A percentile compares a stretch with the other conserved stretches of the same genome.
These are phyloP conservation scores for Eupithecia insigniata DNA, from an alignment of 2,888 invertebrate genomes.

Conservation along the genomic window DNA sequence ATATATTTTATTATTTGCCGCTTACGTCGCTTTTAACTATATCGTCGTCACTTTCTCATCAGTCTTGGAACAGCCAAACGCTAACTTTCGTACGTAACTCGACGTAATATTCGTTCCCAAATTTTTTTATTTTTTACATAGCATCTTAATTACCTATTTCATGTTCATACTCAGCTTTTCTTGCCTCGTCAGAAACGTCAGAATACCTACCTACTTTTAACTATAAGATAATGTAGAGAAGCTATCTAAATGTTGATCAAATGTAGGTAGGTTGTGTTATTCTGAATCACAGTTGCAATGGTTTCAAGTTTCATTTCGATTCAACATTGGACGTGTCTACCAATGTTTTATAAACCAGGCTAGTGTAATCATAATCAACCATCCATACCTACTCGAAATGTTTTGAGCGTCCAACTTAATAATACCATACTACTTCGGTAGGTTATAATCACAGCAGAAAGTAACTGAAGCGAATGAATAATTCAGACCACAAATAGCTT, in stretches of 20 bases:
- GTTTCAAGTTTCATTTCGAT: too few species aligned
- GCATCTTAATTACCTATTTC: background rate
- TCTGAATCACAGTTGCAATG: conserved; percentile 8
- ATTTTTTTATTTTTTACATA: too few species aligned
- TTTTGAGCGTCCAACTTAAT: conserved; percentile 43
- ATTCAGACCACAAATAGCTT: conserved; percentile 48
- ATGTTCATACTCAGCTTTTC: background rate
- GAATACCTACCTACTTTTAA: background rate
- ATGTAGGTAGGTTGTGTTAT: conserved; percentile 23
- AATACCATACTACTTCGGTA: conserved; percentile 5
- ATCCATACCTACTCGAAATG: conserved; percentile 27
- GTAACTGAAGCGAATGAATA: conserved; percentile 40
- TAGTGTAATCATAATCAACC: too few species aligned
- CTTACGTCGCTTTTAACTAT: too few species aligned
- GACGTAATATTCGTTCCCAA: too few species aligned
- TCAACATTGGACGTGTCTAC: background rate
- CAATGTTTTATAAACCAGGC: conserved; percentile 38
- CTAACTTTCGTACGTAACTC: too few species aligned
- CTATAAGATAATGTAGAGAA: background rate
- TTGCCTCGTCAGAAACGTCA: background rate
- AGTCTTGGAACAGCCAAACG: too few species aligned
- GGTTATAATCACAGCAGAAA: conserved; percentile 32
- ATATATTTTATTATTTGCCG: too few species aligned
- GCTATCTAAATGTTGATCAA: background rate
- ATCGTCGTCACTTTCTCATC: too few species aligned